Evolutionary conservation across 2,113 vertebrate genomes (phyloP).

Genomic region (Struthidea cinerea): DNA sequence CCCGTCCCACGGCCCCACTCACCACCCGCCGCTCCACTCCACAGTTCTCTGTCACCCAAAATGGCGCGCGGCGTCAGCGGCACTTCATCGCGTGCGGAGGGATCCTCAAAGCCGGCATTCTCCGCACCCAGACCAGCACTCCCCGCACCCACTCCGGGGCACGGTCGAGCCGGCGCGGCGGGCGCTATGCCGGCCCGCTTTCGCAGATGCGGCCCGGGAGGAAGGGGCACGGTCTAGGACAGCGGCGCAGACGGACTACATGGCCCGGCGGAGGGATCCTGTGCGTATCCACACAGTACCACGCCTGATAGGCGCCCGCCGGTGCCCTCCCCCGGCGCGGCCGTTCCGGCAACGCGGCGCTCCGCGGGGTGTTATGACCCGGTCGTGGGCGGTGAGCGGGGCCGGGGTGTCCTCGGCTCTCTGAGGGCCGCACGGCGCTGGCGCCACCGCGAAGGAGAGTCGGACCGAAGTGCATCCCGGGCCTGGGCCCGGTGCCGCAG

Average conservation of each 20-base stretch:
- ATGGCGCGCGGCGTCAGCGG: background rate
- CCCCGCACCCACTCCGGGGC: accelerated
- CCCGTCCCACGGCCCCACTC: background rate
- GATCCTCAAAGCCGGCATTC: accelerated
- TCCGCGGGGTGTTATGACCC: background rate
- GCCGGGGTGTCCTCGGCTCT: too few species aligned
- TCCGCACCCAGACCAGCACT: accelerated
- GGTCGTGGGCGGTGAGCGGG: background rate
- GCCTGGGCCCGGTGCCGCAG: background rate
- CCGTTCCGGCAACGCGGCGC: background rate
- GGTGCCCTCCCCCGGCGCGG: background rate
- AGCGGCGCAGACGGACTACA: background rate
- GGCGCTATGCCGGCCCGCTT: background rate
- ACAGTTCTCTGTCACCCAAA: accelerated
- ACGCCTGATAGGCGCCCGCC: background rate
- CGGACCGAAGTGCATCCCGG: background rate
- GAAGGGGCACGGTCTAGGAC: accelerated
- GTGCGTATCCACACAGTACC: accelerated
- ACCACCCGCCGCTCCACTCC: accelerated
- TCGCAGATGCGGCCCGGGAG: background rate
- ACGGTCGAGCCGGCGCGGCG: background rate
- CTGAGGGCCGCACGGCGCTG: background rate
- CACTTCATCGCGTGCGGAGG: background rate
- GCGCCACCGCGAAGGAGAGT: too few species aligned
- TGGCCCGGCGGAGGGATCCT: background rate